Evolutionary conservation across 2,797 vertebrate species (phyloP).

Genomic region (Peromyscus aztecus): DNA sequence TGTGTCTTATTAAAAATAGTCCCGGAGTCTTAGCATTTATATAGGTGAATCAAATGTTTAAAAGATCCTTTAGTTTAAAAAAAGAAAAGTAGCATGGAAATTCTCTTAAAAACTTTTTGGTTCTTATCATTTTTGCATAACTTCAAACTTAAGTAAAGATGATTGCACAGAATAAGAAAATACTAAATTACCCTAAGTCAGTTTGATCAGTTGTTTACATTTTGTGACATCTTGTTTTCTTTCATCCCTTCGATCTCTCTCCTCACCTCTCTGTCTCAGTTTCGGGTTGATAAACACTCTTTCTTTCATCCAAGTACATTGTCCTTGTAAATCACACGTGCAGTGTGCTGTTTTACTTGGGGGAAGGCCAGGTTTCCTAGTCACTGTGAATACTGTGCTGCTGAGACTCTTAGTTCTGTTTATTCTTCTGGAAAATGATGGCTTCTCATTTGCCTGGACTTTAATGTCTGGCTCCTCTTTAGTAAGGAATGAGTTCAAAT

Average conservation of each 20-base stretch:
- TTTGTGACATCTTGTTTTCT: neutral
- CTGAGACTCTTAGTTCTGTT: neutral
- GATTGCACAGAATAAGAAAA: neutral
- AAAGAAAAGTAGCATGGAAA: neutral
- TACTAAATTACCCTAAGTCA: neutral
- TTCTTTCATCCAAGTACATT: neutral
- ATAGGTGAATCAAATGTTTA: slow-evolving; percentile 55
- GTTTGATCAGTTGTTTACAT: neutral
- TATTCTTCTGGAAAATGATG: slow-evolving; percentile 25
- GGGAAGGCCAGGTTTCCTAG: neutral
- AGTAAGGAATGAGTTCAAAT: neutral
- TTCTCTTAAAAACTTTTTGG: neutral
- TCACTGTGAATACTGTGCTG: neutral
- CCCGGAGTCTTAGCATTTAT: slow-evolving; percentile 51
- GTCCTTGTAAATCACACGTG: neutral
- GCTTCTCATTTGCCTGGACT: neutral
- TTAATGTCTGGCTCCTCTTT: neutral
- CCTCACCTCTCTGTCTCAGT: neutral
- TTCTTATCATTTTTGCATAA: neutral
- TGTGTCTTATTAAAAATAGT: slow-evolving; percentile 31
- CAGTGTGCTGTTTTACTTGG: neutral
- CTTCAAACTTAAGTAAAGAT: neutral
- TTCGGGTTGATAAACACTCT: neutral
- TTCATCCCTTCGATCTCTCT: neutral
- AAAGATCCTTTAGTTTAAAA: slow-evolving; percentile 21